Percentiles rank a stretch among this genome's conserved stretches.
Evolutionary conservation across 1,140 invertebrate genomes (phyloP).

Genomic region (Trinorchestia longiramus): DNA sequence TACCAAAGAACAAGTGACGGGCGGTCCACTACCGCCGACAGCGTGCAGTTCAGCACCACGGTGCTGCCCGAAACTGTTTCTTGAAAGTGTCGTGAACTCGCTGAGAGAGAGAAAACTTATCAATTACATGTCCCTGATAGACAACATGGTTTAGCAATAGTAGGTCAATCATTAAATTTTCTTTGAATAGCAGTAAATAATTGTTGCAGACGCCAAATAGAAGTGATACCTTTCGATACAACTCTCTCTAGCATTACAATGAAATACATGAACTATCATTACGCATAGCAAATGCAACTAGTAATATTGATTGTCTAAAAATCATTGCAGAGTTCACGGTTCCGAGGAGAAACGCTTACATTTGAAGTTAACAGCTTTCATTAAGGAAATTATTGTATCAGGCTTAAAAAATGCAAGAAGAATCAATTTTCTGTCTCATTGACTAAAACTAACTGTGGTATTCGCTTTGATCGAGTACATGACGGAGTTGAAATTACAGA

Average conservation of each 20-base stretch:
- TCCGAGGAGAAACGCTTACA: no score
- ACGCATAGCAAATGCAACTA: no score
- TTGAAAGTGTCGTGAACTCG: background rate
- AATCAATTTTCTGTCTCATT: no score
- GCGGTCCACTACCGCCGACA: background rate
- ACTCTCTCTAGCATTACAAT: background rate
- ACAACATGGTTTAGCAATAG: background rate
- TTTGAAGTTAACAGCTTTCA: no score
- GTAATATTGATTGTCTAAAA: no score
- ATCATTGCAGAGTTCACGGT: no score
- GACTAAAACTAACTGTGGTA: no score
- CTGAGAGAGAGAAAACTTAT: background rate
- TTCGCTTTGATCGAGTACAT: no score
- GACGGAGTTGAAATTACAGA: no score
- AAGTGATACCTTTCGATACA: background rate
- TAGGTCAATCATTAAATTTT: background rate
- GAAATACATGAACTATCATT: no score
- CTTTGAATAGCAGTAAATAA: background rate
- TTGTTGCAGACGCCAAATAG: background rate
- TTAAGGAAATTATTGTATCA: no score
- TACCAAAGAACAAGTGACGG: constrained; percentile 33
- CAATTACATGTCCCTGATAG: background rate
- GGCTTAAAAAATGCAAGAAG: no score
- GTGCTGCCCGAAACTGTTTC: constrained; percentile 20
- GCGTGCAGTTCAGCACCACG: background rate